Evolutionary conservation across 2,797 vertebrate genomes (phyloP), one percentile per base, ranked within the genome.

Genomic region (Pipistrellus kuhlii): DNA sequence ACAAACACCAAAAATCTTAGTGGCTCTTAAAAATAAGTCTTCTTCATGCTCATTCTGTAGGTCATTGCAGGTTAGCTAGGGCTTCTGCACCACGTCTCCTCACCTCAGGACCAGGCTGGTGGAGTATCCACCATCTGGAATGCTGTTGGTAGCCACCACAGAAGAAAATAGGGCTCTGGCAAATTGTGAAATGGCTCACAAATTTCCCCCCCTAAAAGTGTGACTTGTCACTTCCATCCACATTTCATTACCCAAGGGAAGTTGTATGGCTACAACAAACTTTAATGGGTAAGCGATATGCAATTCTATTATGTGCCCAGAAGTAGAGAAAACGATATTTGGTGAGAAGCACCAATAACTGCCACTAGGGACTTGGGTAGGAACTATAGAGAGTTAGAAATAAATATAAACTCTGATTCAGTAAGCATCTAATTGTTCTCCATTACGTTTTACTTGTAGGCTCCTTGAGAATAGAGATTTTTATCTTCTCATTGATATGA

Each of bases 231-330:
- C 48, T 64, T 84, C 8, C 13, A 59, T 66, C 38, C 17, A 76
- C n/a, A 69, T 93, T 94, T 62, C 82, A 46, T 92, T 71, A 53
- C n/a, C 25, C 81, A 86, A 48, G 62, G 32, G 17, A 89, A 94
- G 46, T 46, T 17, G 86, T 5, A 2, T 17, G 14, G 25, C 21
- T 32, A 77, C 46, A 78, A 51, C 35, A 41, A 73, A 85, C 25
- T 59, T 51, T 35, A 38, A 48, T 15, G 20, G 8, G 0, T 35
- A 55, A 83, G 27, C 13, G 13, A 91, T 85, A 10, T 78, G 8
- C 55, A 82, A 21, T 88, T 91, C 66, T 77, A 15, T 59, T 8
- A 23, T 15, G 27, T 76, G 44, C 41, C 27, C 44, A 27, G 12
- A 77, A 73, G 8, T 59, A 20, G 71, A 44, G 44, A 51, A 11